Conservation (phyloP, 2,113 vertebrate genomes). For the Terrapene triunguis region DNA sequence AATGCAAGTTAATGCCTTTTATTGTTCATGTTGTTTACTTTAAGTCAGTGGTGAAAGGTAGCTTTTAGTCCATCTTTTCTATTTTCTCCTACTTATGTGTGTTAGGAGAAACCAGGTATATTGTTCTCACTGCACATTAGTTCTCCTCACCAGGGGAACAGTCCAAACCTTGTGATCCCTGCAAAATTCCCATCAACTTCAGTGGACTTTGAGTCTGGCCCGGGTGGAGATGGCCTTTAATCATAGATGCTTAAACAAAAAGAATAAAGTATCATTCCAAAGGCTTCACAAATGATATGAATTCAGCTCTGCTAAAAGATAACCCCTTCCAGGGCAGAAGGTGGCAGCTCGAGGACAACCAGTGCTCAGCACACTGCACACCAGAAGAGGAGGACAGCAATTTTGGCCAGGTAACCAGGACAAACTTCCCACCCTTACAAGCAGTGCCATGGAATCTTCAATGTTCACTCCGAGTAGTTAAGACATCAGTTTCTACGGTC, state of each 20-base stretch:
- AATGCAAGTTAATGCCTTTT: constrained; percentile 52
- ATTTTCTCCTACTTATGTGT: background rate
- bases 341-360: background rate
- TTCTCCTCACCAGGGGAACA: background rate
- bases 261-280: constrained; percentile 28
- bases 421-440: background rate
- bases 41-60: background rate
- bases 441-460: background rate
- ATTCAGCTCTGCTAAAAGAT: background rate
- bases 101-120: background rate
- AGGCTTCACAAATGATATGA: background rate
- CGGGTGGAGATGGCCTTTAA: background rate
- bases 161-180: background rate
- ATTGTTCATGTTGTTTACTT: background rate
- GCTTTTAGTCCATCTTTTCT: background rate
- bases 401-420: background rate
- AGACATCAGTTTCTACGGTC: background rate
- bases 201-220: constrained; percentile 29
- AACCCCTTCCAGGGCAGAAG: constrained; percentile 11
- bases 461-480: background rate
- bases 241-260: background rate
- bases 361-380: background rate
- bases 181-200: constrained; percentile 19
- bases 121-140: background rate
- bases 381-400: background rate